phyloP scores from a whole-genome alignment of 2,888 invertebrate species.

The Folsomia candida region DNA sequence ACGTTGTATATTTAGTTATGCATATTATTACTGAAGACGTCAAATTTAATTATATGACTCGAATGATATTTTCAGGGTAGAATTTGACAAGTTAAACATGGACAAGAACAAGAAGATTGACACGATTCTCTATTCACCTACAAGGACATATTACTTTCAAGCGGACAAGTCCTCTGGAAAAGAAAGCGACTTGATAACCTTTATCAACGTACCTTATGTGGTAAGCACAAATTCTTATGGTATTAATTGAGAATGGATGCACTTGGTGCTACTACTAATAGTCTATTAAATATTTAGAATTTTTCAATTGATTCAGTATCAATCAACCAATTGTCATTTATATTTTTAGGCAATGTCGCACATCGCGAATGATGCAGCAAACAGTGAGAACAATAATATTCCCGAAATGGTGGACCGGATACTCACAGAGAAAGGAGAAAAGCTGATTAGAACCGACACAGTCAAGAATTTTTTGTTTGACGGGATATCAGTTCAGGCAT shows the following conservation, averaged over 20 bases:
- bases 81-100: slow-evolving; percentile 75
- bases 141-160: slow-evolving; percentile 68
- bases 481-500: slow-evolving; percentile 36
- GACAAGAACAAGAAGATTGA: slow-evolving; percentile 69
- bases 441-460: slow-evolving; percentile 39
- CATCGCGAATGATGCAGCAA: slow-evolving; percentile 36
- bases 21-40: no score
- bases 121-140: slow-evolving; percentile 67
- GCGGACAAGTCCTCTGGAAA: slow-evolving; percentile 64
- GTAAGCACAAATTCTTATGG: no score
- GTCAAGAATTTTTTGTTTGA: slow-evolving; percentile 42
- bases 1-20: no score
- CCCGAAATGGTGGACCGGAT: slow-evolving; percentile 36
- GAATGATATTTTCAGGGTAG: slow-evolving; percentile 62
- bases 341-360: slow-evolving; percentile 38
- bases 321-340: no score
- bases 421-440: slow-evolving; percentile 44
- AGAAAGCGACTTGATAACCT: slow-evolving; percentile 68
- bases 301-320: no score
- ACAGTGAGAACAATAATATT: slow-evolving; percentile 29
- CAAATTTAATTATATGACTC: neutral
- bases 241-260: no score
- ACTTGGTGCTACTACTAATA: no score
- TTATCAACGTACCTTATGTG: slow-evolving; percentile 70
- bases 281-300: no score